Evolutionary conservation across 2,888 invertebrate genomes (phyloP).

Genomic region (Ceramica pisi): DNA sequence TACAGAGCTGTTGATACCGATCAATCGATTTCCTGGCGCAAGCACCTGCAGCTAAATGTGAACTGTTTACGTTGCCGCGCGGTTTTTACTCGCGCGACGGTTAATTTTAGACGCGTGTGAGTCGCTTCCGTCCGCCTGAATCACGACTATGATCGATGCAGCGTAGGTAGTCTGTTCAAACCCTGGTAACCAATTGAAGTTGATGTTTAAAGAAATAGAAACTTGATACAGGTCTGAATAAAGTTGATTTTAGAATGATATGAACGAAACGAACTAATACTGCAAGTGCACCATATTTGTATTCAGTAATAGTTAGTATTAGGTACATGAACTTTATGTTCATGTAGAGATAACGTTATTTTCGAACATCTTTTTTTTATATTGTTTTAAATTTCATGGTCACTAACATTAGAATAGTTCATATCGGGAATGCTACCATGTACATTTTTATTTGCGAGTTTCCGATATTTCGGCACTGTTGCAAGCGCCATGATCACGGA

Average conservation of each 20-base stretch:
- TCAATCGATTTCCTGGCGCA: conserved; percentile 63
- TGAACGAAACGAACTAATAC: not conserved
- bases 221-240: too few species aligned
- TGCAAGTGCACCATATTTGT: too few species aligned
- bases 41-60: conserved; percentile 60
- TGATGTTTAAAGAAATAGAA: not conserved
- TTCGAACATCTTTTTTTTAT: too few species aligned
- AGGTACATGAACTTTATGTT: too few species aligned
- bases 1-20: not conserved
- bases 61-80: conserved; percentile 76
- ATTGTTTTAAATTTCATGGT: too few species aligned
- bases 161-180: not conserved
- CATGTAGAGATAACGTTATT: too few species aligned
- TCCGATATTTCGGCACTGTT: too few species aligned
- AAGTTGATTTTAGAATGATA: not conserved
- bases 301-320: too few species aligned
- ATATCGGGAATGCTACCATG: too few species aligned
- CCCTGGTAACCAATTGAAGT: not conserved
- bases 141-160: conserved; percentile 43
- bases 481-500: too few species aligned
- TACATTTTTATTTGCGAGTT: too few species aligned
- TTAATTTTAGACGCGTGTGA: conserved; percentile 80
- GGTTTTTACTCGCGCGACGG: conserved; percentile 74
- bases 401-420: too few species aligned
- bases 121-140: conserved; percentile 75